Conservation (phyloP, 1,140 invertebrate species). For the Homalodisca vitripennis region DNA sequence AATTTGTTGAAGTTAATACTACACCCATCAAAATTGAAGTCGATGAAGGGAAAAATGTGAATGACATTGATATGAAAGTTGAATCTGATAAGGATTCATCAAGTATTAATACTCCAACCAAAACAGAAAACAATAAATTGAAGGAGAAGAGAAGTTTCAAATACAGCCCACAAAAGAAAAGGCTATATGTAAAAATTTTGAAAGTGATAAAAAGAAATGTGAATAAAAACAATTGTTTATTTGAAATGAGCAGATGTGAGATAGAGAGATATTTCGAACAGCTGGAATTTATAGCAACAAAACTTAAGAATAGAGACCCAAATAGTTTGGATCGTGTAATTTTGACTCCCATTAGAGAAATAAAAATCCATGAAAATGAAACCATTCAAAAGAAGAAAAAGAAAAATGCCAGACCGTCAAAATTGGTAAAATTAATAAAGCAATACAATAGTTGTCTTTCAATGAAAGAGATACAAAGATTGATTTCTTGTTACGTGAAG, state of each 20-base stretch:
- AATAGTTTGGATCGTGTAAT: neutral
- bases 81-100: neutral
- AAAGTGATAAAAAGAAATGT: neutral
- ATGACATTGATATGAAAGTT: too few species aligned
- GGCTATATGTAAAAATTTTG: neutral
- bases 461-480: neutral
- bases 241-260: neutral
- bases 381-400: neutral
- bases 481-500: neutral
- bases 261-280: constrained; percentile 1
- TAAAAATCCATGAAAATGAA: neutral
- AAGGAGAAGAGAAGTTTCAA: neutral
- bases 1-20: too few species aligned
- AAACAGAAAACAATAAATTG: too few species aligned
- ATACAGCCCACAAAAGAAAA: neutral
- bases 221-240: neutral
- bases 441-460: neutral
- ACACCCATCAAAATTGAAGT: too few species aligned
- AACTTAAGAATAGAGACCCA: too few species aligned
- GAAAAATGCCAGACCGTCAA: neutral
- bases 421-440: neutral
- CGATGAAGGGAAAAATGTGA: too few species aligned
- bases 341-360: neutral
- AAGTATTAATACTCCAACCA: neutral
- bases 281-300: too few species aligned